Conservation (phyloP, 2,797 vertebrate species). For the Enteromius anoplus region DNA sequence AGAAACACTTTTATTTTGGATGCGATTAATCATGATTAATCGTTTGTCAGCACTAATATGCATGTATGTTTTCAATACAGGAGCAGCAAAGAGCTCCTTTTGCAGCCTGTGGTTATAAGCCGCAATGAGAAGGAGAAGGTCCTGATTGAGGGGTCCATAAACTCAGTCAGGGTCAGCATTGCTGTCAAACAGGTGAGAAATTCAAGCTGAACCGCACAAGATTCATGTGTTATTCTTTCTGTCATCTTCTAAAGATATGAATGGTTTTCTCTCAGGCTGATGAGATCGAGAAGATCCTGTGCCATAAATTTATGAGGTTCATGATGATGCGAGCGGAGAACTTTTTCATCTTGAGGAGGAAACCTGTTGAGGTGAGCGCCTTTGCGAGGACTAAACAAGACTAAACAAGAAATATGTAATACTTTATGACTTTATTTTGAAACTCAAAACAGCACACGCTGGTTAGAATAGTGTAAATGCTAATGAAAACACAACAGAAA, state of each 20-base stretch:
- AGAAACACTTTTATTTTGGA: no score
- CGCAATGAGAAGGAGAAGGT: conserved; percentile 98
- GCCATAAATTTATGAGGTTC: conserved; percentile 99
- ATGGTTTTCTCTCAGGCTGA: conserved; percentile 81
- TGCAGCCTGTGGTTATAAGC: conserved; percentile 96
- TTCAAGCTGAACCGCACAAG: not conserved
- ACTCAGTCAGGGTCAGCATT: conserved; percentile 97
- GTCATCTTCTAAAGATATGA: not conserved
- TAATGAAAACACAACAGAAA: not conserved
- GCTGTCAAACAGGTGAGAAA: conserved; percentile 92
- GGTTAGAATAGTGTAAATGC: not conserved
- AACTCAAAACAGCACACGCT: not conserved
- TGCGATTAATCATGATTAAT: no score
- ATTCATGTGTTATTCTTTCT: not conserved
- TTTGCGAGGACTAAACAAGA: not conserved
- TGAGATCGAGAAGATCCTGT: conserved; percentile 98
- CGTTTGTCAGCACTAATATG: no score
- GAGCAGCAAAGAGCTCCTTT: conserved; percentile 95
- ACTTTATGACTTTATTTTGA: not conserved
- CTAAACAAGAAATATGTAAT: not conserved
- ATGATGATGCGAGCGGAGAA: conserved; percentile 99
- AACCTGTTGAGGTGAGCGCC: conserved; percentile 89
- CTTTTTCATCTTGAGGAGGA: conserved; percentile 96
- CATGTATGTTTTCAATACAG: conserved; percentile 66
- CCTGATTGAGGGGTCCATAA: conserved; percentile 96